Conservation (phyloP, 2,797 vertebrate genomes). For the Gymnothorax javanicus region DNA sequence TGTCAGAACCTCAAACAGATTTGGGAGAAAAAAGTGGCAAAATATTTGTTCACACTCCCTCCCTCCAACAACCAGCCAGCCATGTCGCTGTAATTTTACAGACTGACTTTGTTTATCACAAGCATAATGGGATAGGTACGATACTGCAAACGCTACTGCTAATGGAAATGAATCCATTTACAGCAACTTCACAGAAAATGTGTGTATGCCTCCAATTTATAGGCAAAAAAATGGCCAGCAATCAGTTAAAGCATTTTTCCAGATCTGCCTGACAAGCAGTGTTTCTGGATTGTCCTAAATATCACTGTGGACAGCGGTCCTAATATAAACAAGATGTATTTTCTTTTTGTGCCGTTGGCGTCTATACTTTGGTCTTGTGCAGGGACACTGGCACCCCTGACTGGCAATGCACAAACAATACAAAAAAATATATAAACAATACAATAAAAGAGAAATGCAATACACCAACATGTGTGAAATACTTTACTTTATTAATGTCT, state of each 20-base stretch:
- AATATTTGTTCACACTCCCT: not conserved
- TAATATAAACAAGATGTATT: constrained; percentile 40
- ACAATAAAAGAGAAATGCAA: too few relatives aligned
- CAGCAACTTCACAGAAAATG: constrained; percentile 47
- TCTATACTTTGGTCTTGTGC: too few relatives aligned
- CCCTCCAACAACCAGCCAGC: constrained; percentile 7
- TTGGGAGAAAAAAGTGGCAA: not conserved
- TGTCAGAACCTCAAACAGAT: constrained; percentile 1
- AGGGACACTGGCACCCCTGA: too few relatives aligned
- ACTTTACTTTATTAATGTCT: too few relatives aligned
- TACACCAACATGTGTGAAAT: too few relatives aligned
- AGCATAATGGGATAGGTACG: constrained; percentile 46
- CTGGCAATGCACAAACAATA: too few relatives aligned
- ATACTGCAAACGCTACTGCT: constrained; percentile 47
- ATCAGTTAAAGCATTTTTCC: constrained; percentile 46
- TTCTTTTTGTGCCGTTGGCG: constrained; percentile 25
- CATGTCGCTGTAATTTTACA: constrained; percentile 4
- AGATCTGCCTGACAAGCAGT: constrained; percentile 39
- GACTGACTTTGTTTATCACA: constrained; percentile 48
- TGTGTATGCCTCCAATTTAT: constrained; percentile 48
- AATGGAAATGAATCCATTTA: constrained; percentile 54
- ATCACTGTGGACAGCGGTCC: constrained; percentile 41
- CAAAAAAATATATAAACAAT: too few relatives aligned
- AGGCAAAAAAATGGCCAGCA: constrained; percentile 48
- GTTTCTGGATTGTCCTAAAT: constrained; percentile 40